phyloP scores from a whole-genome alignment of 1,140 invertebrate genomes.

The Lepidurus couesii region DNA sequence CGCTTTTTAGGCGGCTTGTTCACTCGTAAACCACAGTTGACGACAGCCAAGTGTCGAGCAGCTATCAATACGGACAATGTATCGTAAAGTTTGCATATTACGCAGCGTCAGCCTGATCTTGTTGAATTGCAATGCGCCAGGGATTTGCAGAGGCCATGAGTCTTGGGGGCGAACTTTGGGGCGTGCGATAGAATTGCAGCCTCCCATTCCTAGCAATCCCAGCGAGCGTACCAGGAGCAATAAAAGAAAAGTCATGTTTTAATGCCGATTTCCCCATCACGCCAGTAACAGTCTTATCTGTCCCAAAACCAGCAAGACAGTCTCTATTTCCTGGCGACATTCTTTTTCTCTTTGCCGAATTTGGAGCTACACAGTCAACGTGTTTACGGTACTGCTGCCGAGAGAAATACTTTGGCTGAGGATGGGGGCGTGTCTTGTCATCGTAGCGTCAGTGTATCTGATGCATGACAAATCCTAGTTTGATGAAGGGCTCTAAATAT shows the following conservation, averaged over 20 bases:
- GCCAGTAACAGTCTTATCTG: too few species aligned
- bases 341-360: neutral
- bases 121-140: neutral
- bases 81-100: neutral
- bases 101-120: neutral
- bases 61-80: conserved; percentile 4
- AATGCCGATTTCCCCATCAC: too few species aligned
- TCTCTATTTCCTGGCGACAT: neutral
- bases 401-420: neutral
- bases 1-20: neutral
- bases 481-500: neutral
- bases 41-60: neutral
- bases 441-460: neutral
- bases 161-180: too few species aligned
- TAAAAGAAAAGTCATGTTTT: too few species aligned
- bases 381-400: neutral
- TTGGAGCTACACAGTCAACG: neutral
- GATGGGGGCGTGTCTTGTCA: neutral
- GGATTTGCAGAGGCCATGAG: too few species aligned
- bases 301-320: too few species aligned
- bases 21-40: neutral
- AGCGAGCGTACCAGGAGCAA: too few species aligned
- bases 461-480: conserved; percentile 19
- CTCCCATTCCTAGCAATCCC: too few species aligned
- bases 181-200: too few species aligned